Percentiles rank a stretch among this genome's conserved stretches.
Conservation (phyloP, 2,888 invertebrate genomes). For the Eugnorisma glareosa region DNA sequence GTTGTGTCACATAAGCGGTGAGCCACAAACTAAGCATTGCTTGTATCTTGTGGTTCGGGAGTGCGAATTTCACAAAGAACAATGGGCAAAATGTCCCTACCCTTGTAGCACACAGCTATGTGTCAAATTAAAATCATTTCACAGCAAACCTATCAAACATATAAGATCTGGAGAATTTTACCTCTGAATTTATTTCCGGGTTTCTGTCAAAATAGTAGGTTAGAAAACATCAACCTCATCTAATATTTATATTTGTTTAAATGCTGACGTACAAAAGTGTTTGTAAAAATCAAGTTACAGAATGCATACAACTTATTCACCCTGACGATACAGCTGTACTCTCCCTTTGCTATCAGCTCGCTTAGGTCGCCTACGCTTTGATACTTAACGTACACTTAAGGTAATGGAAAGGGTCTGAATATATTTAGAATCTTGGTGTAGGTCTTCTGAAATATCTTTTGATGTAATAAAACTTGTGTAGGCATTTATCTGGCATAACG, state of each 20-base stretch:
- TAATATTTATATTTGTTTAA: not conserved
- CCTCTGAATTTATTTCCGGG: not conserved
- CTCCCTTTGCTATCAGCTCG: not conserved
- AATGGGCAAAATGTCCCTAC: too few relatives aligned
- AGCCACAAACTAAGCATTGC: too few relatives aligned
- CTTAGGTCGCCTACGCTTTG: conserved; percentile 2
- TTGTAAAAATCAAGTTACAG: not conserved
- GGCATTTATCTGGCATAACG: not conserved
- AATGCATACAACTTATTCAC: not conserved
- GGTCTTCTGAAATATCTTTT: not conserved
- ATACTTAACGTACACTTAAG: conserved; percentile 23
- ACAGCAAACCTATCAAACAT: too few relatives aligned
- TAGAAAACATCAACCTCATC: not conserved
- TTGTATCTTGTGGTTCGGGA: too few relatives aligned
- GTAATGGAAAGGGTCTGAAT: not conserved
- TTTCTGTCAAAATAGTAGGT: not conserved
- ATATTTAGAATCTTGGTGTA: not conserved
- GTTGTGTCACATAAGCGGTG: too few relatives aligned
- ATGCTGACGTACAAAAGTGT: not conserved
- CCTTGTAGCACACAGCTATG: too few relatives aligned
- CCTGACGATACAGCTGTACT: not conserved
- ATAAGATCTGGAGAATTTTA: too few relatives aligned
- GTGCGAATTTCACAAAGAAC: too few relatives aligned
- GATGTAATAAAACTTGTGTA: not conserved
- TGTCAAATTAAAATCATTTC: too few relatives aligned